phyloP scores from a whole-genome alignment of 2,797 vertebrate species.

The Luscinia luscinia region DNA sequence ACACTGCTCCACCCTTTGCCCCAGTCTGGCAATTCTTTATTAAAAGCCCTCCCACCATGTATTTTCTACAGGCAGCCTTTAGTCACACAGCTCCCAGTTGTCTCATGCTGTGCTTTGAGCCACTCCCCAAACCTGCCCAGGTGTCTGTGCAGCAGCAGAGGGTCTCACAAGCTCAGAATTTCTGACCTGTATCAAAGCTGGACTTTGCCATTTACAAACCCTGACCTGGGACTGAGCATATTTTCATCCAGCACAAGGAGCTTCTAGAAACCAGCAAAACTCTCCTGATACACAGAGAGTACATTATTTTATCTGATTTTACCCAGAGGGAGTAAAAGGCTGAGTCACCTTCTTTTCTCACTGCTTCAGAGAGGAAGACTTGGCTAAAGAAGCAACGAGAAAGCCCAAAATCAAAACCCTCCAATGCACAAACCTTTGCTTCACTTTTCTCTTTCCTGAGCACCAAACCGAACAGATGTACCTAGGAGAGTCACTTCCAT shows the following conservation, averaged over 20 bases:
- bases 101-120: neutral
- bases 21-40: neutral
- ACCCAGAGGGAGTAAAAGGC: neutral
- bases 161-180: neutral
- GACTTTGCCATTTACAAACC: neutral
- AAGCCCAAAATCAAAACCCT: neutral
- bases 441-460: neutral
- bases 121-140: neutral
- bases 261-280: neutral
- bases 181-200: neutral
- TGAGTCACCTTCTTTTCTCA: neutral
- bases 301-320: neutral
- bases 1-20: neutral
- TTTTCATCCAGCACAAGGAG: neutral
- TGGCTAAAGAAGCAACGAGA: neutral
- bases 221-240: neutral
- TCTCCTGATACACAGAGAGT: neutral
- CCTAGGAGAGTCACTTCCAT: neutral
- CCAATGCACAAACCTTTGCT: neutral
- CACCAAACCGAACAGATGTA: neutral
- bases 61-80: neutral
- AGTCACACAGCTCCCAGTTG: fast-evolving
- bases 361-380: neutral
- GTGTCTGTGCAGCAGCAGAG: neutral
- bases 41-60: neutral